A percentile compares a stretch with the other conserved stretches of the same genome.
phyloP scores from a whole-genome alignment of 2,113 vertebrate genomes.

The Pontoporia blainvillei region DNA sequence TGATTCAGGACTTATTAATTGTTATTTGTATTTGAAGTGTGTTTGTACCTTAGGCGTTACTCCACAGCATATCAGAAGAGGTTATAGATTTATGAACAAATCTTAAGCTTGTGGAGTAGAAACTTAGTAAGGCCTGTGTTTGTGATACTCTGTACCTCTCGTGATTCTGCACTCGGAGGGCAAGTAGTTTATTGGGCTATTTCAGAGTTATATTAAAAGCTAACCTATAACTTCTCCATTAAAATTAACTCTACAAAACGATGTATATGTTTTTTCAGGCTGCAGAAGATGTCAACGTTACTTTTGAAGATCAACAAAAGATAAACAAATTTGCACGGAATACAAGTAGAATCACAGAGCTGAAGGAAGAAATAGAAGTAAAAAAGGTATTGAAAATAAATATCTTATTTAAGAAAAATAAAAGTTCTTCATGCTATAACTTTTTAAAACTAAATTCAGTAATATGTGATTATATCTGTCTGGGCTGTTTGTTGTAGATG shows the following conservation, averaged over 20 bases:
- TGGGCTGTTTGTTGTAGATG: background rate
- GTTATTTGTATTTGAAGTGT: background rate
- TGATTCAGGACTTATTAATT: background rate
- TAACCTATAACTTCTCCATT: background rate
- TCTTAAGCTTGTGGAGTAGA: background rate
- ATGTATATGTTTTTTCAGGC: constrained; percentile 78
- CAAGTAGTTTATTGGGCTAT: background rate
- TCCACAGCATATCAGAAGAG: background rate
- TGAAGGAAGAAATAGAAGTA: constrained; percentile 95
- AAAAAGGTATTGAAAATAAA: constrained; percentile 87
- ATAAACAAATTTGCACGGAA: constrained; percentile 99
- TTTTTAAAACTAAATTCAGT: background rate
- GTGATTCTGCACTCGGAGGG: background rate
- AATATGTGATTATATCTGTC: background rate
- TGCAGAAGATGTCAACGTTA: constrained; percentile 97
- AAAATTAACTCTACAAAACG: background rate
- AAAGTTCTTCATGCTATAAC: background rate
- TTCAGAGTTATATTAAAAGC: background rate
- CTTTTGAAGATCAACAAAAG: constrained; percentile 98
- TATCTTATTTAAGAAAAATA: background rate
- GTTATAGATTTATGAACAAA: background rate
- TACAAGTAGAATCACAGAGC: constrained; percentile 93
- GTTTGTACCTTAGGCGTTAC: background rate
- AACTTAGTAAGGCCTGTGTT: too few species aligned
- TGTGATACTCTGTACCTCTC: background rate